Conservation (phyloP, 2,797 vertebrate genomes). For the Propithecus deckenii region DNA sequence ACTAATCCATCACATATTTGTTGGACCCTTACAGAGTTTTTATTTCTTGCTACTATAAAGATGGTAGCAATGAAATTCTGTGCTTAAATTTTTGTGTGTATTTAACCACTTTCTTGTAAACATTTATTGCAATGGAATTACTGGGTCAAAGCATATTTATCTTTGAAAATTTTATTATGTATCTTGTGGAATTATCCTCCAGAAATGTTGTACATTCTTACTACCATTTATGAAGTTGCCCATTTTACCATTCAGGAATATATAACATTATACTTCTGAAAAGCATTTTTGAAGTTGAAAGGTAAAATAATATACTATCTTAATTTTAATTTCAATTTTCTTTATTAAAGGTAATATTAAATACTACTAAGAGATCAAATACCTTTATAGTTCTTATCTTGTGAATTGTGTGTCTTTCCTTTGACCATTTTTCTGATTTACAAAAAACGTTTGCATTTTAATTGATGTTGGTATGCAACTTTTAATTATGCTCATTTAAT, state of each 20-base stretch:
- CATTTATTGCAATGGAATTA: neutral
- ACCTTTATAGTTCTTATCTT: neutral
- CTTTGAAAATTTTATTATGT: neutral
- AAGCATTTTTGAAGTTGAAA: neutral
- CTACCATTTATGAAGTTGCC: neutral
- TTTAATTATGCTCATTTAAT: neutral
- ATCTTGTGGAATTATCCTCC: neutral
- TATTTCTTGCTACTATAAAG: neutral
- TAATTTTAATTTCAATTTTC: neutral
- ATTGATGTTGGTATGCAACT: neutral
- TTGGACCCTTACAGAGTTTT: neutral
- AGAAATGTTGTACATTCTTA: neutral
- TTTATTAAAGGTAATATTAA: neutral
- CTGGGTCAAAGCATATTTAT: neutral
- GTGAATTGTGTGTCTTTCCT: neutral
- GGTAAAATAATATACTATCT: neutral
- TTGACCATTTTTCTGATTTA: neutral
- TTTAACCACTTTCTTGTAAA: neutral
- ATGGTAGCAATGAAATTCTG: neutral
- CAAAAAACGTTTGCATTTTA: neutral
- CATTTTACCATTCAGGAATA: neutral
- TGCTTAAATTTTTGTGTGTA: neutral
- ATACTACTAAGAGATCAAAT: neutral
- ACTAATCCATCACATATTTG: neutral
- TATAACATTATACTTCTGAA: neutral